phyloP scores from a whole-genome alignment of 1,140 invertebrate species.

The Drosophila mauritiana region DNA sequence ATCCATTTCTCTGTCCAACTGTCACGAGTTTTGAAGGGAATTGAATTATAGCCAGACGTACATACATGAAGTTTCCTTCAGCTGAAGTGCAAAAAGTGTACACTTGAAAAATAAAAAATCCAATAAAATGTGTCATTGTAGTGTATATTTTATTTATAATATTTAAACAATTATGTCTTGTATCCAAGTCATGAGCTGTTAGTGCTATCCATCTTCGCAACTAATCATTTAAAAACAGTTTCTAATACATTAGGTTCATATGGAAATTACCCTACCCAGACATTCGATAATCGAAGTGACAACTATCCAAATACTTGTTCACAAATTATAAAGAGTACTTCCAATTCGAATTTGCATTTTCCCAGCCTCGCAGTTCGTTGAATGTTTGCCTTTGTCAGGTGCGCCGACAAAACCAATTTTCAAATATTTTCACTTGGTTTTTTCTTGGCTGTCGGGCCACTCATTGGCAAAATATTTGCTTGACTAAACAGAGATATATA shows the following conservation, averaged over 20 bases:
- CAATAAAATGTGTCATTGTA: neutral
- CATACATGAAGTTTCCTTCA: conserved; percentile 47
- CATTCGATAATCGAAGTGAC: too few relatives aligned
- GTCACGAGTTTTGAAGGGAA: conserved; percentile 70
- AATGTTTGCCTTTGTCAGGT: conserved; percentile 78
- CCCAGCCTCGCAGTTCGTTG: conserved; percentile 43
- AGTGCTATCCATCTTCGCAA: too few relatives aligned
- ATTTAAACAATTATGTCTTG: too few relatives aligned
- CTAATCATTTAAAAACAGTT: too few relatives aligned
- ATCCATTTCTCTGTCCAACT: conserved; percentile 55
- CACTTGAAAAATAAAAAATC: conserved; percentile 3
- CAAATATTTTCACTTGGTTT: conserved; percentile 83
- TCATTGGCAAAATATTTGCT: conserved; percentile 77
- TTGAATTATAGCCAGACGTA: conserved; percentile 67
- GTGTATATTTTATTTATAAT: too few relatives aligned
- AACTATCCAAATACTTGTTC: too few relatives aligned
- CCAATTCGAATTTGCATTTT: conserved; percentile 19
- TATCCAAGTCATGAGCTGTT: too few relatives aligned
- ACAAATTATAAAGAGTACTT: conserved; percentile 30
- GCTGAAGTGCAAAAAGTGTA: neutral
- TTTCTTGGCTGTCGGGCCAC: conserved; percentile 50
- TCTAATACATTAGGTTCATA: too few relatives aligned
- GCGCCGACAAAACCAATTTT: conserved; percentile 82
- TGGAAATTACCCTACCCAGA: too few relatives aligned
- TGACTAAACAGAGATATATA: conserved; percentile 62